Evolutionary conservation across 53 echinoderm and acorn worm species (phyloP).

Genomic region (Paelopatides confundens): DNA sequence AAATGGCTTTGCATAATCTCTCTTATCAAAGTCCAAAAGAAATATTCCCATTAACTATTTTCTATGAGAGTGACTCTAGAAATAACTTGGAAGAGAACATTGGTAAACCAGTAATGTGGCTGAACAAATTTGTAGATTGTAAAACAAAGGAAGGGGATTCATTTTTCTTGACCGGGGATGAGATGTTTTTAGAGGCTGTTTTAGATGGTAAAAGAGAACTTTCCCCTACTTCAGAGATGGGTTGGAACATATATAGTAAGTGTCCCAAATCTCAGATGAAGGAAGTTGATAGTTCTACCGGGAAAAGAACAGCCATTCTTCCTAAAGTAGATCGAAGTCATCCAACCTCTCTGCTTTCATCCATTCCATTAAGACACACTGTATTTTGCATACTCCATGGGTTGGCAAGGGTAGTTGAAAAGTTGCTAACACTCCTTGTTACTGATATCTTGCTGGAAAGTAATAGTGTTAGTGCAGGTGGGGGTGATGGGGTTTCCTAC

Average conservation of each 20-base stretch:
- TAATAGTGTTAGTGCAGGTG: slow-evolving; percentile 12
- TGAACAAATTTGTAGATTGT: not conserved
- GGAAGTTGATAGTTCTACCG: slow-evolving; percentile 19
- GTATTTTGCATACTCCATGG: slow-evolving; percentile 67
- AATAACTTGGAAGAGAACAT: slow-evolving; percentile 79
- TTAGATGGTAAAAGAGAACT: slow-evolving; percentile 70
- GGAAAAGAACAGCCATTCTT: slow-evolving; percentile 51
- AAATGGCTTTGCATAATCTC: not conserved
- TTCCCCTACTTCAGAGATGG: not conserved
- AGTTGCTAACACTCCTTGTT: slow-evolving; percentile 60
- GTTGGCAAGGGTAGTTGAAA: slow-evolving; percentile 65
- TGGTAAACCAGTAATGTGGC: not conserved
- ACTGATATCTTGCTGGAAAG: slow-evolving; percentile 40
- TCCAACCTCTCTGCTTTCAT: slow-evolving; percentile 54
- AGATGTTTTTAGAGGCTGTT: slow-evolving; percentile 72
- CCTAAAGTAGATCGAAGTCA: slow-evolving; percentile 51
- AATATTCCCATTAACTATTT: slow-evolving; percentile 60
- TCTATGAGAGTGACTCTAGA: slow-evolving; percentile 79
- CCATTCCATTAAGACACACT: slow-evolving; percentile 57
- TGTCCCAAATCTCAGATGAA: slow-evolving; percentile 46
- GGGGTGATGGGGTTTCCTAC: not conserved
- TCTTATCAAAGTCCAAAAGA: slow-evolving; percentile 67
- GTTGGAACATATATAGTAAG: slow-evolving; percentile 44
- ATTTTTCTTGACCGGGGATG: slow-evolving; percentile 71
- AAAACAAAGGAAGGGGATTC: not conserved